A percentile compares a stretch with the other conserved stretches of the same genome.
phyloP scores from a whole-genome alignment of 2,113 vertebrate genomes.

The Uropsilus gracilis region DNA sequence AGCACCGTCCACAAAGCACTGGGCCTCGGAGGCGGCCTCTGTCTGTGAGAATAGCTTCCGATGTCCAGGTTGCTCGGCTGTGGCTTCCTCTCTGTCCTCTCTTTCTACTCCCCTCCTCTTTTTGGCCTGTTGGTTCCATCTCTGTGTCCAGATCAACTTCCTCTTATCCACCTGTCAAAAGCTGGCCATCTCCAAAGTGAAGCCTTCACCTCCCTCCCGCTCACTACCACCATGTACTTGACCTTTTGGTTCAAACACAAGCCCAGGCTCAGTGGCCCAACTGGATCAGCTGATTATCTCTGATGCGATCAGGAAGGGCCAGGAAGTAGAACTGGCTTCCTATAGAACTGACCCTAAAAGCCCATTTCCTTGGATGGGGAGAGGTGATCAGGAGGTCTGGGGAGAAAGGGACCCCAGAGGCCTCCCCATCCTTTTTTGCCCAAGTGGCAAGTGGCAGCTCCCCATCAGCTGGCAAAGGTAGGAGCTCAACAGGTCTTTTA shows the following conservation, averaged over 20 bases:
- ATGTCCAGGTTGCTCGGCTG: background rate
- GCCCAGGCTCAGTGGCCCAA: background rate
- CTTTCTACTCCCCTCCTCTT: background rate
- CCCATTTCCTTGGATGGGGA: background rate
- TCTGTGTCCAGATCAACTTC: background rate
- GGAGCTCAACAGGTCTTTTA: background rate
- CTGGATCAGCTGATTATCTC: background rate
- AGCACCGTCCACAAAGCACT: background rate
- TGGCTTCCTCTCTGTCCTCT: background rate
- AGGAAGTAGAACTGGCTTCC: background rate
- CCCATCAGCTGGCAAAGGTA: background rate
- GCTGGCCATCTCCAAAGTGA: background rate
- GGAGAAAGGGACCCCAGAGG: too few relatives aligned
- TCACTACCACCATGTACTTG: background rate
- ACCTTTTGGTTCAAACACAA: background rate
- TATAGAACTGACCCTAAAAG: background rate
- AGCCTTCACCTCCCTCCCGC: background rate
- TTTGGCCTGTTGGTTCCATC: too few relatives aligned
- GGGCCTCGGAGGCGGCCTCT: too few relatives aligned
- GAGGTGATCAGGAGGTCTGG: background rate
- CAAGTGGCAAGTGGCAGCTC: background rate
- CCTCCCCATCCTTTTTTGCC: background rate
- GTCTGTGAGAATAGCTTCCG: too few relatives aligned
- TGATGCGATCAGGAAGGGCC: background rate
- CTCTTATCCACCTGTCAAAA: background rate